phyloP scores from a whole-genome alignment of 1,140 invertebrate species.

The Aphidius ervi region DNA sequence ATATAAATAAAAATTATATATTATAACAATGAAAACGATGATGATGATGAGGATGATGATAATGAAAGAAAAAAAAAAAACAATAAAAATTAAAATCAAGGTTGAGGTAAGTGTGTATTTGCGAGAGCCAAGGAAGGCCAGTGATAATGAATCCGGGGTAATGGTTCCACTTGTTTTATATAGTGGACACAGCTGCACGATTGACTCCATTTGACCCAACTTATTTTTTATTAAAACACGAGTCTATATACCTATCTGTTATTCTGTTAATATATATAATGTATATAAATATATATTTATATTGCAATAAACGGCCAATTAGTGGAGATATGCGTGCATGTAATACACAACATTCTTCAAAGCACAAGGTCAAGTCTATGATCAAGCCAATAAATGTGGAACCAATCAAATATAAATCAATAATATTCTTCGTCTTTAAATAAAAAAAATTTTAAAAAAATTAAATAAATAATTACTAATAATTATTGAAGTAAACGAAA shows the following conservation, averaged over 20 bases:
- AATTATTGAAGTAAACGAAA: too few relatives aligned
- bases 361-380: too few relatives aligned
- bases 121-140: background rate
- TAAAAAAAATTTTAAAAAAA: too few relatives aligned
- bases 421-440: too few relatives aligned
- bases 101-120: slow-evolving; percentile 1
- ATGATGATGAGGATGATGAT: background rate
- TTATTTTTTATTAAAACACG: slow-evolving; percentile 18
- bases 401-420: too few relatives aligned
- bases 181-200: slow-evolving; percentile 25
- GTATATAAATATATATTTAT: background rate
- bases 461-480: too few relatives aligned
- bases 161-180: slow-evolving; percentile 9
- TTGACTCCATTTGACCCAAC: slow-evolving; percentile 26
- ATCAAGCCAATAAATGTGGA: too few relatives aligned
- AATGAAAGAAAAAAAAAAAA: slow-evolving; percentile 5
- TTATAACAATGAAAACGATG: background rate
- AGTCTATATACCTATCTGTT: slow-evolving; percentile 8
- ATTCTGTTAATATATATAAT: slow-evolving; percentile 15
- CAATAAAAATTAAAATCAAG: slow-evolving; percentile 4
- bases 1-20: too few relatives aligned
- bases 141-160: slow-evolving; percentile 19
- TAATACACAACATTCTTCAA: background rate
- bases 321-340: background rate
- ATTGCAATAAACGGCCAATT: too few relatives aligned